A percentile compares a stretch with the other conserved stretches of the same genome.
Evolutionary conservation across 2,797 vertebrate genomes (phyloP).

Genomic region (Manis crassicaudata): DNA sequence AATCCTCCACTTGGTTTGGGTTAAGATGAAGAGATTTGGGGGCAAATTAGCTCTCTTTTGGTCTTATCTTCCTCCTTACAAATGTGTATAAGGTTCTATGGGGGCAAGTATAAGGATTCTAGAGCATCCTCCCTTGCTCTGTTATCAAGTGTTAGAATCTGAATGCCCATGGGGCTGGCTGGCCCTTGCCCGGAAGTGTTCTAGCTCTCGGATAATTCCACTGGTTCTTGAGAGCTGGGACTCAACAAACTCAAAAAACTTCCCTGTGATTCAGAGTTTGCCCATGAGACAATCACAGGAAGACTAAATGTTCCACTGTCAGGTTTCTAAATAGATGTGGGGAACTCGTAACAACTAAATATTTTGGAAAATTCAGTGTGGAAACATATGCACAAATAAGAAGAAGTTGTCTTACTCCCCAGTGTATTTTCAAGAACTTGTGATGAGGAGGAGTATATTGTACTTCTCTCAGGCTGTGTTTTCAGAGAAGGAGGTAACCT

Average conservation of each 20-base stretch:
- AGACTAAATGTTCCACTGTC: neutral
- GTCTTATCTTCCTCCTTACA: neutral
- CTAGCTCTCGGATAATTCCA: neutral
- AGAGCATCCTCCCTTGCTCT: neutral
- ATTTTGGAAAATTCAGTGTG: slow-evolving; percentile 5
- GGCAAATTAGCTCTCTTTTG: neutral
- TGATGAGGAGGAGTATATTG: neutral
- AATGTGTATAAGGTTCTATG: neutral
- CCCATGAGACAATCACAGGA: neutral
- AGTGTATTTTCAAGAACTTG: neutral
- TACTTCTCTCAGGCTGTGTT: neutral
- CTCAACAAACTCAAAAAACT: slow-evolving; percentile 32
- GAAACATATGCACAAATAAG: neutral
- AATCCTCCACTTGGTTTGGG: neutral
- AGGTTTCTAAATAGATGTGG: neutral
- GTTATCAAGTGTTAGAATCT: neutral
- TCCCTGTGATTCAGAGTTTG: slow-evolving; percentile 41
- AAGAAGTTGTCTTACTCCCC: neutral
- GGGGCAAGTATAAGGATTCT: neutral
- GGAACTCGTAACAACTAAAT: neutral
- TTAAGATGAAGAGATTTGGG: neutral
- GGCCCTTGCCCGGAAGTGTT: neutral
- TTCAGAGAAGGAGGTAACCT: neutral
- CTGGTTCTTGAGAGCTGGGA: neutral
- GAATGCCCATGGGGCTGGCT: neutral